phyloP scores from a whole-genome alignment of 2,888 invertebrate species.

The Drosophila paramelanica region DNA sequence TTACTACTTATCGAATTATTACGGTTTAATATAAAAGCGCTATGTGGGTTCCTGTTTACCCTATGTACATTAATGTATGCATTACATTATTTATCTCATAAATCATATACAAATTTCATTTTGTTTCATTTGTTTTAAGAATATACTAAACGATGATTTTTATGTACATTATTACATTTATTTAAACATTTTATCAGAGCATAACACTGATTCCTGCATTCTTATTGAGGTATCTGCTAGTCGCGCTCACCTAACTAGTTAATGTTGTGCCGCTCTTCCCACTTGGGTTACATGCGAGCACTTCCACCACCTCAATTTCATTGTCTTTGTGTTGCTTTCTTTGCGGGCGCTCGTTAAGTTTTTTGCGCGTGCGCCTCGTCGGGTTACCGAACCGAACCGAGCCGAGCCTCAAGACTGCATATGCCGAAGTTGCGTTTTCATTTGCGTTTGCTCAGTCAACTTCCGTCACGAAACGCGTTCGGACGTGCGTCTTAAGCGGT shows the following conservation, averaged over 20 bases:
- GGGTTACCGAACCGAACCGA: slow-evolving; percentile 6
- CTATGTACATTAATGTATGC: not conserved
- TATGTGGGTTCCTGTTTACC: not conserved
- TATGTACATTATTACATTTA: too few species aligned
- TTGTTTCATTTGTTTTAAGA: too few species aligned
- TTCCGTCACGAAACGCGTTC: slow-evolving; percentile 83
- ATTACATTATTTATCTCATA: too few species aligned
- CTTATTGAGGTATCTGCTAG: slow-evolving; percentile 8
- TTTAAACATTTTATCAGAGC: too few species aligned
- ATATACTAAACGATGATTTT: not conserved
- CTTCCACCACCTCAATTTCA: slow-evolving; percentile 24
- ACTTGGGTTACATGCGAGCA: slow-evolving; percentile 28
- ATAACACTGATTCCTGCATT: too few species aligned
- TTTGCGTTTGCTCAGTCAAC: slow-evolving; percentile 80
- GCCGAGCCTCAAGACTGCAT: slow-evolving; percentile 29
- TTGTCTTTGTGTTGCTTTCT: slow-evolving; percentile 26
- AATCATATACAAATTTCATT: too few species aligned
- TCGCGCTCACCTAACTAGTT: not conserved
- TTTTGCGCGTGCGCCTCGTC: slow-evolving; percentile 63
- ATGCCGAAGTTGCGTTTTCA: slow-evolving; percentile 42
- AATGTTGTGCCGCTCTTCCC: slow-evolving; percentile 2
- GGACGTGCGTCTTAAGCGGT: slow-evolving; percentile 72
- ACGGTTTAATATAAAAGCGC: too few species aligned
- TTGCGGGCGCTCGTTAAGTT: slow-evolving; percentile 37
- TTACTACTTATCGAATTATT: too few species aligned